Evolutionary conservation across 2,797 vertebrate species (phyloP), one percentile per base, ranked within the genome.

Genomic region (Diceros bicornis): DNA sequence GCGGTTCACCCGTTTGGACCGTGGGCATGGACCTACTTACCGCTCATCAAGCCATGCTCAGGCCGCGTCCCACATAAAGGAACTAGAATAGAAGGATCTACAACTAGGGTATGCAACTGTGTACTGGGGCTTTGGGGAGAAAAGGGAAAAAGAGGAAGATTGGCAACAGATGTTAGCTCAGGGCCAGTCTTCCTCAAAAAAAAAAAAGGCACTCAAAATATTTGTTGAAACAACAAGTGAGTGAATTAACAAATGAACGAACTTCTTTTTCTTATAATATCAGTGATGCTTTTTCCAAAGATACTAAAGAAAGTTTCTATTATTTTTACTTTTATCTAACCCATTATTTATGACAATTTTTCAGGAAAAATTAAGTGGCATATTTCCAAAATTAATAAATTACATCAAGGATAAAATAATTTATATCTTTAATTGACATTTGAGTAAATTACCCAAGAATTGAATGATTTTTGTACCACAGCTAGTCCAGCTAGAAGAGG

Each of bases 221-320:
- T 66, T 88, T 92, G 47, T 85, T 95, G 81, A 86, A 96, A 92
- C 86, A 88, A 50, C 27, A 94, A 92, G 10, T 47, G 41, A 96
- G 68, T 89, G 12, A 79, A 64, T 78, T n/a, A 91, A 92, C 50
- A 17, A 69, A 50, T 71, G 2, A 87, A 88, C 62, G 11, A 89
- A 89, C 5, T 50, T 62, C 52, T 84, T 96, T 82, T 72, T 85
- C 50, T 90, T 86, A 34, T 79, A 91, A 72, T 62, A 81, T 79
- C 17, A 69, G n/a, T 93, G 71, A 47, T 77, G 47, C 4, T 64
- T 77, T 92, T 86, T 64, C 74, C 81, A 94, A 96, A 91, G 16
- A 93, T 52, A 72, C 12, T 55, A 89, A 78, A 32, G 16, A 61
- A 84, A 47, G 7, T 84, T 81, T 89, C 34, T 44, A 34, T 87